A percentile compares a stretch with the other conserved stretches of the same genome.
phyloP scores from a whole-genome alignment of 1,140 invertebrate genomes.

The Papilio polyxenes region DNA sequence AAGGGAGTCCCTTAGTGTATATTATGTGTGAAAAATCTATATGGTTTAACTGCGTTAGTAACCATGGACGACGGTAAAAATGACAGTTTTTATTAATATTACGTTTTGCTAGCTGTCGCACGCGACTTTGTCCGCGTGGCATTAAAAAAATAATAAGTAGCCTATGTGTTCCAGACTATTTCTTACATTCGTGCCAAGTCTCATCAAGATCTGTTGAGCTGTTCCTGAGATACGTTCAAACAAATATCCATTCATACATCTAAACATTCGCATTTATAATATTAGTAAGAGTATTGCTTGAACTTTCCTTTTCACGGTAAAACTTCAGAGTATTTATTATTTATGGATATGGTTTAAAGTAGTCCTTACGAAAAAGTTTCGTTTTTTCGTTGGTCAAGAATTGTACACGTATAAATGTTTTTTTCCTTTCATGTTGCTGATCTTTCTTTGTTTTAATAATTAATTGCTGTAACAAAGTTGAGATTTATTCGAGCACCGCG shows the following conservation, averaged over 20 bases:
- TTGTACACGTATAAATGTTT: not conserved
- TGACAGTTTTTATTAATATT: not conserved
- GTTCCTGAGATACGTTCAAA: too few relatives aligned
- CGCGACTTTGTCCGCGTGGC: too few relatives aligned
- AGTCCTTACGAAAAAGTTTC: not conserved
- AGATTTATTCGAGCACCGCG: slow-evolving; percentile 27
- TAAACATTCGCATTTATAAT: too few relatives aligned
- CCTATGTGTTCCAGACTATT: too few relatives aligned
- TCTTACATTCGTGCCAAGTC: too few relatives aligned
- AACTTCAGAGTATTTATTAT: not conserved
- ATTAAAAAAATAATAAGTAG: too few relatives aligned
- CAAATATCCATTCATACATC: too few relatives aligned
- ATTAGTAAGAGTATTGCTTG: not conserved
- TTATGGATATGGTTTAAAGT: not conserved
- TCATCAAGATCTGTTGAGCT: too few relatives aligned
- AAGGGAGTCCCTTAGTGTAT: too few relatives aligned
- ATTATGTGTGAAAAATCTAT: too few relatives aligned
- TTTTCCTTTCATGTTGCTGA: not conserved
- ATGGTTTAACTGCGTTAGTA: too few relatives aligned
- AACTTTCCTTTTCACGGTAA: not conserved
- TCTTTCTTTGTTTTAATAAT: slow-evolving; percentile 29
- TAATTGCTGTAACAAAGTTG: slow-evolving; percentile 27
- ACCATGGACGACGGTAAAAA: too few relatives aligned
- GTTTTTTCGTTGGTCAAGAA: slow-evolving; percentile 4
- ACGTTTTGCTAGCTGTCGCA: not conserved